Base-by-base conservation (phyloP, 2,797 vertebrate species). In the Neosilurus mollespiculum region DNA sequence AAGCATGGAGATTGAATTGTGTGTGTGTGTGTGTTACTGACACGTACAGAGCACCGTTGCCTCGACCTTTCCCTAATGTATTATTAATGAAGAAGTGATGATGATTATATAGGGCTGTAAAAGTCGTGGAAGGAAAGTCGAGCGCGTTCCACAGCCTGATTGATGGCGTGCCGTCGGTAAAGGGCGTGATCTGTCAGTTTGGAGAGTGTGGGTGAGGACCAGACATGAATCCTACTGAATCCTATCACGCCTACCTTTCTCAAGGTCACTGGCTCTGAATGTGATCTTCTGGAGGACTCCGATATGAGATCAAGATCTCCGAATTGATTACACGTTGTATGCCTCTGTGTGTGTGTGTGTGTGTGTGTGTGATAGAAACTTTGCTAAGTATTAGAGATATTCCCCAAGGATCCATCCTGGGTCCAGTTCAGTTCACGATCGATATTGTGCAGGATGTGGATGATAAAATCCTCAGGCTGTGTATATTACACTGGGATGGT, bases 51-150 rank as follows among this genome's bases (percentile, higher is more conserved):
- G 34, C 20, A 7, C 8, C 4, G 26, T 24, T 58, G 81, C 14
- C 59, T 56, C 49, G 51, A 82, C 59, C 62, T 70, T 53, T 66
- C 14, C 7, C 51, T 76, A 76, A 83, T 78, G 82, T 20, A 79
- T 83, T 79, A 83, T 82, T 66, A 82, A 82, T 82, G 73, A 75
- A 82, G 43, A 54, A 61, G 49, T 66, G 71, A 65, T 76, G 51
- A 61, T 75, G 61, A 76, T 66, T 64, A 51, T 64, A 81, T 12
- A 62, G 73, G 73, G 81, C 51, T 16, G 49, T 76, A 56, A 83
- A 64, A 73, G 56, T 51, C 49, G 12, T 30, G 5, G 24, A 58
- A 56, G 58, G 34, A n/a, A 61, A n/a, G 22, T 26, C 1, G 56
- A 37, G 56, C 0, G 56, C 7, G 18, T n/a, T 56, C 24, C 22